These are phyloP conservation scores for Oscheius sp. DNA, from an alignment of 1,140 invertebrate species.

Conservation along the genomic window DNA sequence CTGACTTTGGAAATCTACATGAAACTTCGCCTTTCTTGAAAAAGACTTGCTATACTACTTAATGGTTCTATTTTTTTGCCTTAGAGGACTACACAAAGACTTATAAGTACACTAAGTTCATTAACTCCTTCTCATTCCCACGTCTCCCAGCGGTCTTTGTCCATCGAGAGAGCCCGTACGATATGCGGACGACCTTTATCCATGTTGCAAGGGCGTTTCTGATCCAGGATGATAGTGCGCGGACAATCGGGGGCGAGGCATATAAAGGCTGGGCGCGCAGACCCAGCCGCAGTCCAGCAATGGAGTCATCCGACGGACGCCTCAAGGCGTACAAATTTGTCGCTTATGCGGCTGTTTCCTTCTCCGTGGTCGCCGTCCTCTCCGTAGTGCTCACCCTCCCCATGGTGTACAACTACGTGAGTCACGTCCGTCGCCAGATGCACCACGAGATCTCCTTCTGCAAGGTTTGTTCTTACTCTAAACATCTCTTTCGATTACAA, in stretches of 20 bases:
- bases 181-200: constrained; percentile 11
- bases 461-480: constrained; percentile 12
- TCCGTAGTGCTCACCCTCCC: constrained; percentile 38
- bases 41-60: too few species aligned
- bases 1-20: too few species aligned
- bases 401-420: constrained; percentile 38
- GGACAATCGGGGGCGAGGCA: background rate
- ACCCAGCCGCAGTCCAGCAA: background rate
- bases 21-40: too few species aligned
- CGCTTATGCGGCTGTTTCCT: constrained; percentile 35
- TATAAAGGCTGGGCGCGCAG: background rate
- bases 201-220: constrained; percentile 13
- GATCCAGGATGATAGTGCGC: constrained; percentile 12
- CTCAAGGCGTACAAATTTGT: constrained; percentile 42
- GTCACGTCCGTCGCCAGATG: constrained; percentile 36
- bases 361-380: constrained; percentile 38
- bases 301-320: constrained; percentile 32
- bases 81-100: too few species aligned
- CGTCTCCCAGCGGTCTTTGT: background rate
- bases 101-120: too few species aligned
- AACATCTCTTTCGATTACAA: background rate
- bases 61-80: too few species aligned
- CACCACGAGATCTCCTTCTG: constrained; percentile 39
- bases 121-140: too few species aligned
- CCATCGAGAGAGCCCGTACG: background rate